Base-by-base conservation (phyloP, 1,140 invertebrate genomes). In the Drosophila parabipectinata region DNA sequence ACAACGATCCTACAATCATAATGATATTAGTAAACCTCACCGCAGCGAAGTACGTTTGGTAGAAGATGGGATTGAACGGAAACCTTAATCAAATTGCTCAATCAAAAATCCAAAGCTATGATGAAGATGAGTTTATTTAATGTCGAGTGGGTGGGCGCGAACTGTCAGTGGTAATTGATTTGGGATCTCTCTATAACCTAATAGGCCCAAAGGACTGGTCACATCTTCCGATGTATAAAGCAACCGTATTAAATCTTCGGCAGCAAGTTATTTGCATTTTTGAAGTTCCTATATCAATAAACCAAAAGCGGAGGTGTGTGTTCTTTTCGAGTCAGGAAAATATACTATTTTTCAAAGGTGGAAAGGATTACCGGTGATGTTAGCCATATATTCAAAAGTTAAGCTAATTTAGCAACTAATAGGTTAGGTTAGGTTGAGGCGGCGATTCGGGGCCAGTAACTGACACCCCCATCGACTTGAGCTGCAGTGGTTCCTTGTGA, bases 41-140 rank as follows among this genome's bases (percentile, higher is more conserved):
- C 15, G 15, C 15, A 18, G 15, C 15, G 15, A 18, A 18, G 15
- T 18, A 18, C 15, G 15, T 18, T 18, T 1, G 15, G 15, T 18
- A 18, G 15, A 18, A 18, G 15, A 18, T n/a, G n/a, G n/a, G 15
- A 0, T 18, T 34, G 53, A 34, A 4, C 18, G 51, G 1, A 10
- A 34, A 2, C 10, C 9, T 6, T 4, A 6, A 55, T 9, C 34
- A 24, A 39, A n/a, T 39, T 55, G 3, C 14, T 18, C 15, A 18
- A 18, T 39, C 26, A 21, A 14, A 55, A 18, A 55, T 41, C 18
- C 21, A 39, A 55, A 39, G 53, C 34, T 34, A 41, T 39, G 15
- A 47, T 18, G 12, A 14, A 3, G 21, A 39, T n/a, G 45, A 51
- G 1, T 1, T 60, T 3, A 60, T 60, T 8, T 39, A 60, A 60